Evolutionary conservation across 2,113 vertebrate species (phyloP).

Genomic region (Coptodon rendalli): DNA sequence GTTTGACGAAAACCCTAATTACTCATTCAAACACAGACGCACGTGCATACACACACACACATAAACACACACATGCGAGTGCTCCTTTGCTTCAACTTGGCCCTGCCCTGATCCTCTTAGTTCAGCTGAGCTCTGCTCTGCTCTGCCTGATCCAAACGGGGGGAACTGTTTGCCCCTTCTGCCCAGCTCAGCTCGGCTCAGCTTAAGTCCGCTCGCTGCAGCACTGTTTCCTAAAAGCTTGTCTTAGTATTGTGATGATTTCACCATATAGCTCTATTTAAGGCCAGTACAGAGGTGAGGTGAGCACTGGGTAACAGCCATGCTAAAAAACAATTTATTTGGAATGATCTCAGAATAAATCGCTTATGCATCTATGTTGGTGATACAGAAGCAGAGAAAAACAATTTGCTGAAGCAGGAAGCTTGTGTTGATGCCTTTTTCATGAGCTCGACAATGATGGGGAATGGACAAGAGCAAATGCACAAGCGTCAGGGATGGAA

Average conservation of each 20-base stretch:
- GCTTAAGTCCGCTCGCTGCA: background rate
- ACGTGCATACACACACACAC: background rate
- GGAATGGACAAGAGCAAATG: background rate
- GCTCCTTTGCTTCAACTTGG: conserved; percentile 2
- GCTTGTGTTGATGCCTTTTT: background rate
- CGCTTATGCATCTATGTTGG: background rate
- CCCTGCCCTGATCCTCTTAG: background rate
- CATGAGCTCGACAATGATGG: background rate
- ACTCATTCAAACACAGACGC: conserved; percentile 16
- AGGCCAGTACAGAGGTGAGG: background rate
- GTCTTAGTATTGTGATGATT: background rate
- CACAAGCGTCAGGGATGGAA: background rate
- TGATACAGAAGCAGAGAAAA: background rate
- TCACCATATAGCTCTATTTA: background rate
- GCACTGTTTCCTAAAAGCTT: background rate
- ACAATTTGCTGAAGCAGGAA: conserved; percentile 35
- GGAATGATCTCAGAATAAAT: background rate
- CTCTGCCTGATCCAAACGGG: background rate
- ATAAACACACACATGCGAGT: background rate
- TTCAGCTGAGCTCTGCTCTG: background rate
- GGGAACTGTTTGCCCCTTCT: background rate
- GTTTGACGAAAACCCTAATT: conserved; percentile 41
- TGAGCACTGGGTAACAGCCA: background rate
- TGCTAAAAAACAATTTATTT: background rate
- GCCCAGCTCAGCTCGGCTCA: background rate